Percentiles rank a stretch among this genome's conserved stretches.
phyloP scores from a whole-genome alignment of 2,113 vertebrate species.

The Anhinga rufa region DNA sequence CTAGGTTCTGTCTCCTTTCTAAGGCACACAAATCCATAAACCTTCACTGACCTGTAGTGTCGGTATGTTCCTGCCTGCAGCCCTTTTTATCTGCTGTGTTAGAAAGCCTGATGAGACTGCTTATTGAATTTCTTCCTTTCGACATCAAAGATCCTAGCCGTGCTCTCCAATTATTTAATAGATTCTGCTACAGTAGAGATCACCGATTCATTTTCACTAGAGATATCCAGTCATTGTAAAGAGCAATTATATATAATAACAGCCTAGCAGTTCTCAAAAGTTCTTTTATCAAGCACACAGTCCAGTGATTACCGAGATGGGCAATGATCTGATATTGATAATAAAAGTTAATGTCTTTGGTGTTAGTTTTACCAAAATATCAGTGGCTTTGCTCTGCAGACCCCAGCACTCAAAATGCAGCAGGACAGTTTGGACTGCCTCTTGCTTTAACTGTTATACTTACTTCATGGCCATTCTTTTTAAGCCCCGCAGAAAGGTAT shows the following conservation, averaged over 20 bases:
- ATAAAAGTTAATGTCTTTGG: slow-evolving; percentile 9
- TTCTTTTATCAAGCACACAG: slow-evolving; percentile 60
- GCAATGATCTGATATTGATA: slow-evolving; percentile 46
- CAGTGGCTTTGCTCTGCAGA: not conserved
- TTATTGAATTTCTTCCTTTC: slow-evolving; percentile 70
- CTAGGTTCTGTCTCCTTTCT: slow-evolving; percentile 42
- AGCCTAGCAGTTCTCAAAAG: slow-evolving; percentile 49
- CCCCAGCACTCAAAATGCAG: not conserved
- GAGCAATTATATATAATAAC: slow-evolving; percentile 68
- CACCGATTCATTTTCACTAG: slow-evolving; percentile 62
- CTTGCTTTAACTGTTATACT: slow-evolving; percentile 21
- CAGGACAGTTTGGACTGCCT: not conserved
- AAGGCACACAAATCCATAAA: slow-evolving; percentile 43
- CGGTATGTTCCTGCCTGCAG: slow-evolving; percentile 47
- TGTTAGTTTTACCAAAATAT: slow-evolving; percentile 34
- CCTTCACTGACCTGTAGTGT: slow-evolving; percentile 57
- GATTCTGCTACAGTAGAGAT: slow-evolving; percentile 62
- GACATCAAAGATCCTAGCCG: slow-evolving; percentile 60
- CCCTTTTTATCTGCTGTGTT: slow-evolving; percentile 53
- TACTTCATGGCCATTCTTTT: slow-evolving; percentile 2
- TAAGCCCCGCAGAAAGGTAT: not conserved
- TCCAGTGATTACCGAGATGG: slow-evolving; percentile 39
- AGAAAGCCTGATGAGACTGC: slow-evolving; percentile 59
- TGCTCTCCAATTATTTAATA: slow-evolving; percentile 73
- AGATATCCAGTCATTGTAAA: slow-evolving; percentile 62